Base-by-base conservation (phyloP, 2,113 vertebrate species). In the Chitala chitala region DNA sequence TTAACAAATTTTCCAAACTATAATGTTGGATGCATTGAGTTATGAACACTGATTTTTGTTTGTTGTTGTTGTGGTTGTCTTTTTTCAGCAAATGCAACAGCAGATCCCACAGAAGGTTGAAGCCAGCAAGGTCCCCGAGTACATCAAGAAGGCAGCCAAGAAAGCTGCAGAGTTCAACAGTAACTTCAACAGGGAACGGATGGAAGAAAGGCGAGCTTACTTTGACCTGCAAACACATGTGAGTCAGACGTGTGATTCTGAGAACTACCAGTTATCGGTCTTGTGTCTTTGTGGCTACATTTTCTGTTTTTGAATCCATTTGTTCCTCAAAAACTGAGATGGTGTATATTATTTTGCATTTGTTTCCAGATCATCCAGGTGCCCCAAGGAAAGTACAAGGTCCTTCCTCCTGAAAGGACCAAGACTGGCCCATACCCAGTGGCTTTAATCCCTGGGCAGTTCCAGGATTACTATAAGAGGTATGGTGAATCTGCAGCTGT, bases 401-500 rank as follows among this genome's bases (percentile, higher is more conserved):
- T 97, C 71, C 86, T 99, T 44, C 92, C 95, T 17, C 93, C 94
- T 42, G 96, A 97, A 72, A 84, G 92, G 54, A 97, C 95, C 68
- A 95, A 91, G 83, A 93, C 95, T 24, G 96, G 96, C 73, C 94
- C 97, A 55, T 99, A 96, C 75, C 97, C 97, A 10, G 97, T 99
- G 83, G 94, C 97, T 59, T 95, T 99, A 79, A 99, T 99, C 85
- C 96, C 97, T 54, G 97, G 97, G 70, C 97, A 99, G 84, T 99
- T 99, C 88, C 97, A 99, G 83, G 96, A 98, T 29, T 99, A 95
- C 81, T 99, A 97, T 84, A 99, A 99, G 90, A 96, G 93, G 97
- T 99, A 5, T 1, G n/a, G 56, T 46, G 48, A 3, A 38, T 29
- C 15, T 58, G 31, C 29, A n/a, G 5, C 58, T 61, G 44, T 46